Conservation (phyloP, 2,797 vertebrate genomes). For the Simalia tracyae region DNA sequence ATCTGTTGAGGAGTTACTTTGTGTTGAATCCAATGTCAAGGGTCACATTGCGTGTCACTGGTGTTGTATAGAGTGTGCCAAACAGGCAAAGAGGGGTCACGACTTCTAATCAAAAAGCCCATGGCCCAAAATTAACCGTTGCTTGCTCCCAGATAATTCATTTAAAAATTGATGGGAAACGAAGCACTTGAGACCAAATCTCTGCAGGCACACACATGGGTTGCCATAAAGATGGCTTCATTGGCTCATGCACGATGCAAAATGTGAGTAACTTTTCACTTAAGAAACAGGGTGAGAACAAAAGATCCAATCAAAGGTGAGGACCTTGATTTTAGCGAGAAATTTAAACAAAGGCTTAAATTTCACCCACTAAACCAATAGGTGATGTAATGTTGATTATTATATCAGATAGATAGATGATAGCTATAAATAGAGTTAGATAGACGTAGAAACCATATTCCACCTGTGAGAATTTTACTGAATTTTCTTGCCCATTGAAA, state of each 20-base stretch:
- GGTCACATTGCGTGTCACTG: constrained; percentile 85
- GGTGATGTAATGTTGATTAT: background rate
- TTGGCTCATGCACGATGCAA: constrained; percentile 7
- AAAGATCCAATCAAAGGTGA: background rate
- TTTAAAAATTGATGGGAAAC: constrained; percentile 87
- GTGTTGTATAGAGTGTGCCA: constrained; percentile 79
- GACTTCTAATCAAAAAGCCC: constrained; percentile 90
- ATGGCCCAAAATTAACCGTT: constrained; percentile 91
- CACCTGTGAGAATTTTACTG: too few relatives aligned
- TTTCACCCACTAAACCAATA: background rate
- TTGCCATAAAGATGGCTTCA: constrained; percentile 52
- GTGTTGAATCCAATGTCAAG: constrained; percentile 89
- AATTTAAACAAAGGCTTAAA: background rate
- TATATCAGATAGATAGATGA: background rate
- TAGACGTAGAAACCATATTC: too few relatives aligned
- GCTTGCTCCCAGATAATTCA: constrained; percentile 91
- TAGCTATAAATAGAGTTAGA: too few relatives aligned
- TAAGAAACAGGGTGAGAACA: background rate
- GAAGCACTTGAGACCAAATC: constrained; percentile 71
- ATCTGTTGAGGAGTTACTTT: constrained; percentile 80
- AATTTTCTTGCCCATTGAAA: too few relatives aligned
- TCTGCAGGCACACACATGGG: constrained; percentile 24
- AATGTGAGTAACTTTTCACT: constrained; percentile 7
- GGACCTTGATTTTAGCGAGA: background rate
- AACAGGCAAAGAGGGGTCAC: constrained; percentile 82